phyloP scores from a whole-genome alignment of 1,140 invertebrate species.

The Cecropterus lyciades region DNA sequence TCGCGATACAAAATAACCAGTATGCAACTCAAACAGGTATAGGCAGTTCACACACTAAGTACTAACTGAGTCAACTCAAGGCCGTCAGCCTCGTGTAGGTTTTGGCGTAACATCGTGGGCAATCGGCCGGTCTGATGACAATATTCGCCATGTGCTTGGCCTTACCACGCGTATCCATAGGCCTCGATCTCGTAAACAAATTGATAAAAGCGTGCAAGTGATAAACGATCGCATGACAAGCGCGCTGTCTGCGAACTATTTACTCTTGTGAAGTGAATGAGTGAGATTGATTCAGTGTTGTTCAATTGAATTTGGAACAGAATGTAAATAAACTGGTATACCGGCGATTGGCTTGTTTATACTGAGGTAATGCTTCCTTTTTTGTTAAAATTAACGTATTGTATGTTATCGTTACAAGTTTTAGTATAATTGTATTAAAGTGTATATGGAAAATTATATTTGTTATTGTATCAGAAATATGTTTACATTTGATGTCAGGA shows the following conservation, averaged over 20 bases:
- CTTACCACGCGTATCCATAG: conserved; percentile 51
- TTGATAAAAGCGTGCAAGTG: conserved; percentile 41
- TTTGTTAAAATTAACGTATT: background rate
- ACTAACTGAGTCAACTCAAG: conserved; percentile 51
- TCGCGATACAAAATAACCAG: conserved; percentile 16
- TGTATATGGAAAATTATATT: background rate
- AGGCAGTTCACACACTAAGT: conserved; percentile 30
- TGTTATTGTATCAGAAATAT: no score
- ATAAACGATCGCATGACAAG: conserved; percentile 29
- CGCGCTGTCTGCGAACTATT: conserved; percentile 28
- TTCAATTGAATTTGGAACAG: conserved; percentile 31
- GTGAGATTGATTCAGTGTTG: conserved; percentile 37
- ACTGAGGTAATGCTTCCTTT: conserved; percentile 14
- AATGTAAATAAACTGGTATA: conserved; percentile 26
- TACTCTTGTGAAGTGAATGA: conserved; percentile 17
- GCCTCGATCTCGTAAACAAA: conserved; percentile 20
- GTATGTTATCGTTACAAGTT: background rate
- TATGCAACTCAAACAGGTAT: conserved; percentile 37
- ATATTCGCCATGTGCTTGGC: conserved; percentile 69
- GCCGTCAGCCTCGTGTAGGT: conserved; percentile 57
- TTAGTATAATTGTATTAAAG: conserved; percentile 12
- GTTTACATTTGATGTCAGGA: no score
- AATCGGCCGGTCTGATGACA: conserved; percentile 56
- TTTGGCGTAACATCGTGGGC: conserved; percentile 44
- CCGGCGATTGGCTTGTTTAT: conserved; percentile 10